Evolutionary conservation across 2,113 vertebrate genomes (phyloP).

Genomic region (Psophia crepitans): DNA sequence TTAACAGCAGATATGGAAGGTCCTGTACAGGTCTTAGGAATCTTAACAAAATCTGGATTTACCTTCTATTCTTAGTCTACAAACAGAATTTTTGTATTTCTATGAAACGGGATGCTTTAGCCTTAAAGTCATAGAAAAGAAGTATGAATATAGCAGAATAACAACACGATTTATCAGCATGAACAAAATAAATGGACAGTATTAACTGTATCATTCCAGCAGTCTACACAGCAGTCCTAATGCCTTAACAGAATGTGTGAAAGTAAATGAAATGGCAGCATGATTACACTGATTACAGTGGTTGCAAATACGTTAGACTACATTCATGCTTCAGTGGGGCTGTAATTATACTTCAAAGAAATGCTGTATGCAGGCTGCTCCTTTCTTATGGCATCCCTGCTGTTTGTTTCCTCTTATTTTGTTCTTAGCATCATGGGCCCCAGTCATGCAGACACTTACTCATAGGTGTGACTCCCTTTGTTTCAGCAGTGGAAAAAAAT

Average conservation of each 20-base stretch:
- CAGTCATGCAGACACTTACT: not conserved
- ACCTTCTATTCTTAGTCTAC: not conserved
- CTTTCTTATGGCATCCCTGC: constrained; percentile 6
- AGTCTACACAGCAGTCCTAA: constrained; percentile 42
- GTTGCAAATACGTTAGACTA: constrained; percentile 58
- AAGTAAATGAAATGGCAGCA: constrained; percentile 64
- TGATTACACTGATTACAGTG: constrained; percentile 70
- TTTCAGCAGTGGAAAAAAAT: not conserved
- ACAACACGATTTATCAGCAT: constrained; percentile 44
- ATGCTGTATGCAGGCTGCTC: not conserved
- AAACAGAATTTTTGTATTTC: not conserved
- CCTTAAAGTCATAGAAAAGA: not conserved
- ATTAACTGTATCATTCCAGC: constrained; percentile 58
- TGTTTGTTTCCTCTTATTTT: constrained; percentile 59
- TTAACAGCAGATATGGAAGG: constrained; percentile 33
- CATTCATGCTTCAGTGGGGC: constrained; percentile 67
- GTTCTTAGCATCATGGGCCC: not conserved
- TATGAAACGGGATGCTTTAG: not conserved
- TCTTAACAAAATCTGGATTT: not conserved
- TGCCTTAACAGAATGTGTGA: constrained; percentile 41
- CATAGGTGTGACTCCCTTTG: not conserved
- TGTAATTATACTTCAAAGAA: constrained; percentile 67
- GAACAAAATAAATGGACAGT: constrained; percentile 55
- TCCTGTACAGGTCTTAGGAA: not conserved
- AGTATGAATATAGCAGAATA: constrained; percentile 15